phyloP scores from a whole-genome alignment of 2,113 vertebrate species.

The Paracanthobrama guichenoti region DNA sequence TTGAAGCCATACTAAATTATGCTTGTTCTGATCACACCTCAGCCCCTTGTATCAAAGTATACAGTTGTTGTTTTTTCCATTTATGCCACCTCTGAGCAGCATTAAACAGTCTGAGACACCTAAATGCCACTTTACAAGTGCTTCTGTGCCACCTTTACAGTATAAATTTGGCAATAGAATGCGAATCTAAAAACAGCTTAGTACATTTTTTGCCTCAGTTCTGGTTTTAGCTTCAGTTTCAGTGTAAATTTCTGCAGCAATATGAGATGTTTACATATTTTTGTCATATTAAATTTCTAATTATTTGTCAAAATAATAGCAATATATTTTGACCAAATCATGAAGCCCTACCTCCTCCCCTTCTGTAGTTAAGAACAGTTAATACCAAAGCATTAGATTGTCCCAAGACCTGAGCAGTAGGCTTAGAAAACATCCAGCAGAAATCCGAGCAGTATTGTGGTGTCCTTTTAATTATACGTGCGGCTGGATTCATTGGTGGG shows the following conservation, averaged over 20 bases:
- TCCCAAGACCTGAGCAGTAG: neutral
- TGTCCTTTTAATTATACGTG: neutral
- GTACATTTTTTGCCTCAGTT: too few species aligned
- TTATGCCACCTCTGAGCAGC: neutral
- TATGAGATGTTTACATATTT: neutral
- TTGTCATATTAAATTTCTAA: neutral
- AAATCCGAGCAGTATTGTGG: slow-evolving; percentile 21
- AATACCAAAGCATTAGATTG: neutral
- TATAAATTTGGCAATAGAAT: neutral
- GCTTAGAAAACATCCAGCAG: neutral
- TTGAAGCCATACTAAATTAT: neutral
- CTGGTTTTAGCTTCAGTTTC: too few species aligned
- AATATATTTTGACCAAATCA: neutral
- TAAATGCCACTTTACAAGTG: neutral
- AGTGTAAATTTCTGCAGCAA: neutral
- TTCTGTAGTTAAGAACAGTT: neutral
- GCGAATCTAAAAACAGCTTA: neutral
- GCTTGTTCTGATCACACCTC: neutral
- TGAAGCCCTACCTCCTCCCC: neutral
- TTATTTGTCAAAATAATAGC: neutral
- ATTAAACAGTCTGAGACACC: neutral
- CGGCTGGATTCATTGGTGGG: neutral
- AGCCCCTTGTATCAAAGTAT: neutral
- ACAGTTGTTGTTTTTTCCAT: neutral
- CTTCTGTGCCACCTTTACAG: neutral